Conservation (phyloP, 2,888 invertebrate species). For the Artemia sinica region DNA sequence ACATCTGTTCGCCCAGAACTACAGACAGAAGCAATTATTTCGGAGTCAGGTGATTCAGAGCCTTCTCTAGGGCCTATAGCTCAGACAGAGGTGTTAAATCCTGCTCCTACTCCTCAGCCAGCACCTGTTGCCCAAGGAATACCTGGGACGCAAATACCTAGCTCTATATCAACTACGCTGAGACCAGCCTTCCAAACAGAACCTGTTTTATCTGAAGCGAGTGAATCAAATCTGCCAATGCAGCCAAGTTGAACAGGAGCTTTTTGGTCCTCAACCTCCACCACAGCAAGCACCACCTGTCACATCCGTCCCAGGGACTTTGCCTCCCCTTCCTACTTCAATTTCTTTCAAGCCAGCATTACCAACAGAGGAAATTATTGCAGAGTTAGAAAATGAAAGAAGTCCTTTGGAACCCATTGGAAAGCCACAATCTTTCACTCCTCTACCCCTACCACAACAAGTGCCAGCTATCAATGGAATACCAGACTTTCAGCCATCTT, state of each 20-base stretch:
- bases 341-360: background rate
- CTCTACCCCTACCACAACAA: background rate
- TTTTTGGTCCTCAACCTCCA: background rate
- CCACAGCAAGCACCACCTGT: background rate
- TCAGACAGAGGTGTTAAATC: too few species aligned
- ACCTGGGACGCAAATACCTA: too few species aligned
- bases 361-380: background rate
- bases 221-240: background rate
- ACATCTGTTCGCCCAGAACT: background rate
- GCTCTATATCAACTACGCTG: background rate
- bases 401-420: background rate
- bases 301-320: background rate
- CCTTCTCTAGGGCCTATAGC: too few species aligned
- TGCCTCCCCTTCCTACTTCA: background rate
- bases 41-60: background rate
- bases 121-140: too few species aligned
- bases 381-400: background rate
- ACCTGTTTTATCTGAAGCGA: too few species aligned
- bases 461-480: background rate
- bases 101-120: too few species aligned
- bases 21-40: background rate
- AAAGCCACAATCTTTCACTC: background rate
- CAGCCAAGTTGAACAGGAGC: background rate
- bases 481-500: conserved; percentile 10
- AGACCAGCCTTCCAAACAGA: background rate